Percentiles rank a stretch among this genome's conserved stretches.
Conservation (phyloP, 1,140 invertebrate species). For the Chironomus tepperi region DNA sequence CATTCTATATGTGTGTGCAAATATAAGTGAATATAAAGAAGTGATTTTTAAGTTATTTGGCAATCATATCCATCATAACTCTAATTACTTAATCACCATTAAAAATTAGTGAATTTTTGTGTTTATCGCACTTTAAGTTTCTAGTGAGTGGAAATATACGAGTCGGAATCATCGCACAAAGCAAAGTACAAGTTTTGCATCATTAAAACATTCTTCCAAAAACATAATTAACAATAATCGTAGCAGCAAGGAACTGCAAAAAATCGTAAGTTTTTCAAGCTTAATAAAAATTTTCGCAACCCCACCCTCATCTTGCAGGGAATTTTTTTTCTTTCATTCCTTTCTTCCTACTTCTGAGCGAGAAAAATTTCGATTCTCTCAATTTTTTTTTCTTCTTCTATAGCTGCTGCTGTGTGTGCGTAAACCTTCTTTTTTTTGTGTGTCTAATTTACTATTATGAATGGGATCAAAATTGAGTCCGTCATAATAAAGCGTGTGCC, state of each 20-base stretch:
- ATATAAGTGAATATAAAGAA: neutral
- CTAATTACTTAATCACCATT: neutral
- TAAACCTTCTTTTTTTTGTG: no score
- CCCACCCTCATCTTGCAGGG: conserved; percentile 1
- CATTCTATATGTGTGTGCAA: neutral
- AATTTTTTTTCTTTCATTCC: neutral
- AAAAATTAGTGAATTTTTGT: neutral
- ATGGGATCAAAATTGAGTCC: neutral
- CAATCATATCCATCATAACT: neutral
- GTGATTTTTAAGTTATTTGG: neutral
- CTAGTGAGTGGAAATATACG: neutral
- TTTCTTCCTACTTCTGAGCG: neutral
- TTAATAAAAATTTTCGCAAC: neutral
- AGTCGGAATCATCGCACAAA: neutral
- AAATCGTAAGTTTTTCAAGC: neutral
- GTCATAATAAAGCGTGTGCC: no score
- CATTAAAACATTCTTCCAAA: neutral
- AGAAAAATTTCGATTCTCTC: no score
- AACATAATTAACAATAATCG: no score
- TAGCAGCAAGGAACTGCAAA: neutral
- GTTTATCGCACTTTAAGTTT: neutral
- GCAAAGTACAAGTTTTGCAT: neutral
- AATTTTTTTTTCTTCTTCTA: no score
- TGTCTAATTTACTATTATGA: neutral
- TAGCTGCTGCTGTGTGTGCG: conserved; percentile 10